Base-by-base conservation (phyloP, 2,113 vertebrate species). In the Deroptyus accipitrinus region DNA sequence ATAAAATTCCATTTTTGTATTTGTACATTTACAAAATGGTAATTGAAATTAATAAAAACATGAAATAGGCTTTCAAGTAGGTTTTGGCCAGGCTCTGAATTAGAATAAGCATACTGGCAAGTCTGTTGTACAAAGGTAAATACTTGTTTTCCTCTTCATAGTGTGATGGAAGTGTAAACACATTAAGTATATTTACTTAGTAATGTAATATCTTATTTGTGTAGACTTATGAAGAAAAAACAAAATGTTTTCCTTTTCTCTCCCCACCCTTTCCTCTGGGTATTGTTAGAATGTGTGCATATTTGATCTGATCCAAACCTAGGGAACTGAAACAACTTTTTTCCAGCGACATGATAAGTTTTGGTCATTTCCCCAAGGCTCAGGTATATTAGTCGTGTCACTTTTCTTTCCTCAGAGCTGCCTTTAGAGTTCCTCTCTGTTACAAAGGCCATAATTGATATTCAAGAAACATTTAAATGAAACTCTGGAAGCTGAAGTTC, bases 231-330 rank as follows among this genome's bases (percentile, higher is more conserved):
- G 17, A 62, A 82, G 73, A n/a, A 70, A 75, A 85, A 92, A 57
- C 22, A 30, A 41, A 86, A 6, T 49, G 41, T 83, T 95, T 96
- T 72, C 75, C 79, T 90, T 96, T 93, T 86, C 28, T 72, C 33
- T 91, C 66, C 51, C 68, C 88, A 75, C 91, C 86, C 83, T 83
- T 96, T 97, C 92, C 86, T 92, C 42, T 75, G 41, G 88, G 39
- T 55, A 86, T 92, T 93, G 68, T 94, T 95, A 61, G 22, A 62
- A 1, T 49, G 18, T 79, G 27, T 77, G 51, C 37, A 13, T 11
- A 63, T 79, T 92, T 78, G 69, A 87, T 44, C 48, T 57, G 33
- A 83, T 69, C 20, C 35, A 68, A 73, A 83, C 39, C 28, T 57
- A 74, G 37, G 25, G 49, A 86, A 63, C 46, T 10, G 51, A 90